Conservation (phyloP, 1,140 invertebrate species). For the Linepithema humile region DNA sequence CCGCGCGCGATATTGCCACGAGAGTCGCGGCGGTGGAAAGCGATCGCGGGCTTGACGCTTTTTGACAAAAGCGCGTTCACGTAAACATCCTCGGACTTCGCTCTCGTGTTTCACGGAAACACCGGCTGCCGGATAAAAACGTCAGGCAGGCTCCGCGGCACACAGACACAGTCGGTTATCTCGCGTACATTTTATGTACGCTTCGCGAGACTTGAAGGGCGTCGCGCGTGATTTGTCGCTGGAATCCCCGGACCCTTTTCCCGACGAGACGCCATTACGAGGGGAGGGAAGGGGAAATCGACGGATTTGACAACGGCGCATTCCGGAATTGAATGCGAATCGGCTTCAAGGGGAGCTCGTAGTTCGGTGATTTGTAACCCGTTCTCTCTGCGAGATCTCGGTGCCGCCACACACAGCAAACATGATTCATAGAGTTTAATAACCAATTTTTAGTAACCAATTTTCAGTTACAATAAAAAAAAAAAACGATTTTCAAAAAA, state of each 20-base stretch:
- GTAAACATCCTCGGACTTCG: constrained; percentile 59
- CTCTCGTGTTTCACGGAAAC: constrained; percentile 19
- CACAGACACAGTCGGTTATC: constrained; percentile 54
- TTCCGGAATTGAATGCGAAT: constrained; percentile 44
- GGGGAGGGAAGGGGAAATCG: constrained; percentile 41
- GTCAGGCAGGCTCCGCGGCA: constrained; percentile 14
- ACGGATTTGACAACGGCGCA: constrained; percentile 40
- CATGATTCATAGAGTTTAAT: not conserved
- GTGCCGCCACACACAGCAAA: not conserved
- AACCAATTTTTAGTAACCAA: not conserved
- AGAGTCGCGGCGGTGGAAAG: not conserved
- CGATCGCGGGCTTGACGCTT: not conserved
- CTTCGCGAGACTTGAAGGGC: constrained; percentile 49
- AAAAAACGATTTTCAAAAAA: not conserved
- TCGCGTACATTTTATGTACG: constrained; percentile 58
- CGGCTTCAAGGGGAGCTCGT: not conserved
- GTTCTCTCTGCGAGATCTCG: constrained; percentile 10
- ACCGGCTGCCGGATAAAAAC: constrained; percentile 60
- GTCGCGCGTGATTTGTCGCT: constrained; percentile 65
- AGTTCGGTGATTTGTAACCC: constrained; percentile 51
- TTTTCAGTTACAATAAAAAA: not conserved
- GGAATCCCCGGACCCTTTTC: not conserved
- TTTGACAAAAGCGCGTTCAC: constrained; percentile 52
- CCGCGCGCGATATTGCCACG: not conserved
- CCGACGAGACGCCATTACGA: constrained; percentile 9